phyloP scores from a whole-genome alignment of 2,888 invertebrate genomes.

The Chymomyza procnemis region DNA sequence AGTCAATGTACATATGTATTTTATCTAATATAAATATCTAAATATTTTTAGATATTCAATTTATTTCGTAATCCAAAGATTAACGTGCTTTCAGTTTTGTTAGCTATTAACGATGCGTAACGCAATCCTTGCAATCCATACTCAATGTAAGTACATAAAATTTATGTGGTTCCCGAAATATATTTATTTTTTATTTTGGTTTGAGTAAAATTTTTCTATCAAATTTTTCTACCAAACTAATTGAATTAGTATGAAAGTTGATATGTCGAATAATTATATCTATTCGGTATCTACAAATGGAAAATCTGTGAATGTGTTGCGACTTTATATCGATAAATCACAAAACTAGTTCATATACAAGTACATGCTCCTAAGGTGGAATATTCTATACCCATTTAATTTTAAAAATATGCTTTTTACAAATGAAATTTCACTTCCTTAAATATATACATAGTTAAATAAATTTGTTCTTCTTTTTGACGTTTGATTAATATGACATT shows the following conservation, averaged over 20 bases:
- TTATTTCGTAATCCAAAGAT: no score
- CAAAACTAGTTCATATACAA: no score
- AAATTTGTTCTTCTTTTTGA: no score
- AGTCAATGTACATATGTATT: no score
- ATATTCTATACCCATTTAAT: no score
- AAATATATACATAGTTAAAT: no score
- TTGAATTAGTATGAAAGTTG: slow-evolving; percentile 45
- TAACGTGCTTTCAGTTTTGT: background rate
- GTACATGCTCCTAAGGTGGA: no score
- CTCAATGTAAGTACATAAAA: slow-evolving; percentile 61
- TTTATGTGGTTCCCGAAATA: slow-evolving; percentile 56
- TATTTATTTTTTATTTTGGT: slow-evolving; percentile 27
- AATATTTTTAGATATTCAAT: background rate
- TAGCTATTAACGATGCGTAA: background rate
- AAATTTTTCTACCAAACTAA: slow-evolving; percentile 39
- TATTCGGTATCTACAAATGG: slow-evolving; percentile 6
- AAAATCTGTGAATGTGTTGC: slow-evolving; percentile 45
- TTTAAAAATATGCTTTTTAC: no score
- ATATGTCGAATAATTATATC: background rate
- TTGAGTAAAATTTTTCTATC: slow-evolving; percentile 54
- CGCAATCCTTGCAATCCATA: slow-evolving; percentile 29
- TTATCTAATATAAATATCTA: no score
- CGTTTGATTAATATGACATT: no score
- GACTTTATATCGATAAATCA: no score
- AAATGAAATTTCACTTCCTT: no score